Evolutionary conservation across 2,797 vertebrate genomes (phyloP).

Genomic region (Sarcophilus harrisii): DNA sequence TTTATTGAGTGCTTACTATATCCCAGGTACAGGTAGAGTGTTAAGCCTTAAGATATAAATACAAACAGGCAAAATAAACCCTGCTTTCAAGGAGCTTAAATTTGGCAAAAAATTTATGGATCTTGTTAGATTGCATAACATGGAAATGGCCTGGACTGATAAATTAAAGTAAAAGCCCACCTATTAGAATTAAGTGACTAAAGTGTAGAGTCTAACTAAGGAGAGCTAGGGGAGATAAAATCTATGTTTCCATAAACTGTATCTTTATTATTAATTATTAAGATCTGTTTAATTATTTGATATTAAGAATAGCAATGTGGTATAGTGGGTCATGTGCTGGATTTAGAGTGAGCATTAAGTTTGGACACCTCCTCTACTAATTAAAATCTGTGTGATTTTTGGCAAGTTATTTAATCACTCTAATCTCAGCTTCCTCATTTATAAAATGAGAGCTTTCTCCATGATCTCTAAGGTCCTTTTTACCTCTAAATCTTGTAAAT

Average conservation of each 20-base stretch:
- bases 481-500: not conserved
- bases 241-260: not conserved
- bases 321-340: not conserved
- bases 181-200: not conserved
- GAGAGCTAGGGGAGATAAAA: not conserved
- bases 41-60: not conserved
- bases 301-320: not conserved
- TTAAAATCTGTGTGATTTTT: not conserved
- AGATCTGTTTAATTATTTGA: not conserved
- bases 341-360: not conserved
- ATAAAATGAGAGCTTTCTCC: not conserved
- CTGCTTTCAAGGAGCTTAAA: not conserved
- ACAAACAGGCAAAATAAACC: not conserved
- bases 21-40: not conserved
- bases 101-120: not conserved
- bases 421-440: constrained; percentile 14
- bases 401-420: not conserved
- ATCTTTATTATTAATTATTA: not conserved
- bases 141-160: not conserved
- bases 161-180: not conserved
- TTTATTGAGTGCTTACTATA: not conserved
- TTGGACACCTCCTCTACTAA: not conserved
- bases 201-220: not conserved
- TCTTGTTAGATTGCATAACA: not conserved
- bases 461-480: not conserved